Evolutionary conservation across 1,140 invertebrate species (phyloP).

Genomic region (Caenorhabditis tropicalis): DNA sequence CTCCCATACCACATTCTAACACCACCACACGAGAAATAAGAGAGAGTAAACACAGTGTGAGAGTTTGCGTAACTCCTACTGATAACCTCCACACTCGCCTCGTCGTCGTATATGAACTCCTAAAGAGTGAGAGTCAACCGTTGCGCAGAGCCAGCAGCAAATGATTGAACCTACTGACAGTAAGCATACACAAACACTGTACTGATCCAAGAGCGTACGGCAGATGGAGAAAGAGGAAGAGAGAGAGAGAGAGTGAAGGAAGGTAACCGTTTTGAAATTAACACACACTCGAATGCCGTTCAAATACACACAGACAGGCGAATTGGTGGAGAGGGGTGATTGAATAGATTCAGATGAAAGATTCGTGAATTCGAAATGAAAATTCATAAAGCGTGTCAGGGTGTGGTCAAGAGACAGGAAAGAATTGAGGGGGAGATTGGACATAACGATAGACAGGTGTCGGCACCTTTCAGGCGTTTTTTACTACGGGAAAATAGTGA

Average conservation of each 20-base stretch:
- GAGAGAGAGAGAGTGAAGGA: not conserved
- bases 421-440: not conserved
- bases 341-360: constrained; percentile 5
- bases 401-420: constrained; percentile 24
- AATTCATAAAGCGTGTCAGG: not conserved
- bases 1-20: constrained; percentile 30
- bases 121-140: not conserved
- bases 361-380: not conserved
- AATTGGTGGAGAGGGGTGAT: not conserved
- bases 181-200: constrained; percentile 40
- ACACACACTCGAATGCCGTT: constrained; percentile 33
- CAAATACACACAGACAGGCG: not conserved
- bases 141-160: not conserved
- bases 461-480: constrained; percentile 12
- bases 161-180: constrained; percentile 40
- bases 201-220: constrained; percentile 38
- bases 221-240: not conserved
- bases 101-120: constrained; percentile 18
- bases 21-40: constrained; percentile 27
- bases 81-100: constrained; percentile 17
- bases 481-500: not conserved
- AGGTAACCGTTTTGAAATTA: constrained; percentile 36
- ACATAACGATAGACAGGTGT: not conserved
- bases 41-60: constrained; percentile 42
- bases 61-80: constrained; percentile 44